Percentiles rank a stretch among this genome's conserved stretches.
Conservation (phyloP, 2,113 vertebrate genomes). For the Entosphenus tridentatus region DNA sequence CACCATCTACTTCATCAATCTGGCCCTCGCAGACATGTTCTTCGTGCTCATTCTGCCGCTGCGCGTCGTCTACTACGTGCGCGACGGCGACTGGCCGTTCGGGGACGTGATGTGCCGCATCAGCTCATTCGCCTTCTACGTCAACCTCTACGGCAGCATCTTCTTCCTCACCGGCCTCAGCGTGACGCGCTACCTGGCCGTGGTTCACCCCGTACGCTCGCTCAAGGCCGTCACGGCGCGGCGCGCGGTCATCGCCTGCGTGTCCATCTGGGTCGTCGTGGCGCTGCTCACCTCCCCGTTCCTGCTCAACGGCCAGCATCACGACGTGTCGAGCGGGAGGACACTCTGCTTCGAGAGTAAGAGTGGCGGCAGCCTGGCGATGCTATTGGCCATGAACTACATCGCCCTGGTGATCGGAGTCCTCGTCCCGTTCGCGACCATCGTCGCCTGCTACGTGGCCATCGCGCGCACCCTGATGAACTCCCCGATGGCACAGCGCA, state of each 20-base stretch:
- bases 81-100: conserved; percentile 46
- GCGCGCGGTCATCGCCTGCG: conserved; percentile 36
- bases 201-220: conserved; percentile 65
- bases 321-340: conserved; percentile 17
- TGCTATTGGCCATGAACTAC: conserved; percentile 36
- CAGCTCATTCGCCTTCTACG: conserved; percentile 56
- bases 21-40: conserved; percentile 59
- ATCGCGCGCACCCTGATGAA: conserved; percentile 34
- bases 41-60: conserved; percentile 65
- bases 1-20: conserved; percentile 74
- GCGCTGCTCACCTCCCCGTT: conserved; percentile 45
- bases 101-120: conserved; percentile 58
- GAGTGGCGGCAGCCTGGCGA: conserved; percentile 10
- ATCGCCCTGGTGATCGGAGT: conserved; percentile 52
- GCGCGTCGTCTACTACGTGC: conserved; percentile 53
- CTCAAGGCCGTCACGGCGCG: conserved; percentile 34
- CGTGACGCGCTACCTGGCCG: conserved; percentile 67
- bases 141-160: conserved; percentile 88
- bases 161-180: conserved; percentile 93
- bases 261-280: conserved; percentile 52
- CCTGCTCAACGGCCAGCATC: conserved; percentile 24
- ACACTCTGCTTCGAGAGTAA: conserved; percentile 67
- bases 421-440: conserved; percentile 44
- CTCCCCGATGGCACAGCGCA: no score
- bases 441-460: conserved; percentile 56